These are phyloP conservation scores for Onychomys leucogaster DNA, from an alignment of 2,797 vertebrate genomes.

Conservation along the genomic window DNA sequence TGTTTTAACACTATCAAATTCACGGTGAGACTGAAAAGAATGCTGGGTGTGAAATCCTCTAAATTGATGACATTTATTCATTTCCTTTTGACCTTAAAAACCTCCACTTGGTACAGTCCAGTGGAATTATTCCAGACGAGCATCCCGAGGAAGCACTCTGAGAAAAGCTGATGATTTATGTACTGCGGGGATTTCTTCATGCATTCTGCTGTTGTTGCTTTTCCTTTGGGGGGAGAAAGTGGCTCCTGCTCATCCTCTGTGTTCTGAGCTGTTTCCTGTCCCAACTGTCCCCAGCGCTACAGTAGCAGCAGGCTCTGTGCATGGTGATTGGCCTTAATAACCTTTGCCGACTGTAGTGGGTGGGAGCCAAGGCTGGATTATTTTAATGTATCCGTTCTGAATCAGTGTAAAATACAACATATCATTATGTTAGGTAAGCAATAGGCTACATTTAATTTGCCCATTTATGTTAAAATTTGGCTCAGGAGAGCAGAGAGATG, in stretches of 20 bases:
- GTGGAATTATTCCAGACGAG: slow-evolving; percentile 37
- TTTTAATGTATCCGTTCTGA: slow-evolving; percentile 97
- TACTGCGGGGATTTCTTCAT: neutral
- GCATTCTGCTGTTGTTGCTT: neutral
- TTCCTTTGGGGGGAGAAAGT: slow-evolving; percentile 18
- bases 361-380: slow-evolving; percentile 95
- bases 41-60: slow-evolving; percentile 58
- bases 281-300: slow-evolving; percentile 91
- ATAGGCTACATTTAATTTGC: slow-evolving; percentile 92
- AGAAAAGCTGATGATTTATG: neutral
- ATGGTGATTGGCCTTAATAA: slow-evolving; percentile 95
- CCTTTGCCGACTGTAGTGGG: slow-evolving; percentile 95
- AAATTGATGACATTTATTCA: slow-evolving; percentile 80
- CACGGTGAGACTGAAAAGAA: slow-evolving; percentile 36
- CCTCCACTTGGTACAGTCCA: slow-evolving; percentile 71
- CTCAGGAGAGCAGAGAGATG: slow-evolving; percentile 60
- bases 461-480: slow-evolving; percentile 91
- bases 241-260: neutral
- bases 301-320: slow-evolving; percentile 91
- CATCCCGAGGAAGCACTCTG: slow-evolving; percentile 62
- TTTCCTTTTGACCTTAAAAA: slow-evolving; percentile 71
- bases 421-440: slow-evolving; percentile 93
- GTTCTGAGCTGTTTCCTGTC: slow-evolving; percentile 87
- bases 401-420: slow-evolving; percentile 93
- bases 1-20: slow-evolving; percentile 80